Evolutionary conservation across 1,140 invertebrate species (phyloP).

Genomic region (Danaus melanippus): DNA sequence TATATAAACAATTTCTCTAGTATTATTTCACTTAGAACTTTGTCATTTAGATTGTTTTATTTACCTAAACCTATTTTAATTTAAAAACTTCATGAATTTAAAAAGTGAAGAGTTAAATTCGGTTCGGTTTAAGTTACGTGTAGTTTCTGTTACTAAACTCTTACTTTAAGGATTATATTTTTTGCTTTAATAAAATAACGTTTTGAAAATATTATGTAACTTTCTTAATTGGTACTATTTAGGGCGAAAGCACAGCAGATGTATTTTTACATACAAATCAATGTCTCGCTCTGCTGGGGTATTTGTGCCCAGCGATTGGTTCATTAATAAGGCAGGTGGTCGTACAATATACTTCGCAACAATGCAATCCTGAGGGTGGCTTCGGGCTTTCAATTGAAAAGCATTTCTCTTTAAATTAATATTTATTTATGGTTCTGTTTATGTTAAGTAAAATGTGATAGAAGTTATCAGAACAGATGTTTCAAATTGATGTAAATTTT

Average conservation of each 20-base stretch:
- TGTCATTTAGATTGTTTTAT: too few species aligned
- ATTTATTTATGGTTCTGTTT: slow-evolving; percentile 17
- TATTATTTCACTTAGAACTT: too few species aligned
- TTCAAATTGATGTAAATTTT: slow-evolving; percentile 1
- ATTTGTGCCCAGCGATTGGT: slow-evolving; percentile 23
- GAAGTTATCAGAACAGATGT: slow-evolving; percentile 5
- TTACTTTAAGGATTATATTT: too few species aligned
- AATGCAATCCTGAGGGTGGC: slow-evolving; percentile 24
- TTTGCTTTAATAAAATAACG: too few species aligned
- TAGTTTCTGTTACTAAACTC: too few species aligned
- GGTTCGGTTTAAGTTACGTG: too few species aligned
- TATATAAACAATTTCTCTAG: too few species aligned
- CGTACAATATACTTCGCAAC: slow-evolving; percentile 42
- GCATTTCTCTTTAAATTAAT: slow-evolving; percentile 24
- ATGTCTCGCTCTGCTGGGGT: slow-evolving; percentile 14
- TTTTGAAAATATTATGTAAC: too few species aligned
- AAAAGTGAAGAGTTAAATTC: too few species aligned
- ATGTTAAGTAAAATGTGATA: slow-evolving; percentile 1
- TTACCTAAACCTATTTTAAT: too few species aligned
- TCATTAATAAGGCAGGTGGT: slow-evolving; percentile 57
- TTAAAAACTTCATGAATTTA: too few species aligned
- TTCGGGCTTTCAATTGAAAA: slow-evolving; percentile 23
- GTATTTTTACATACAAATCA: slow-evolving; percentile 10
- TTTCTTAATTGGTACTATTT: neutral
- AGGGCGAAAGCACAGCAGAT: slow-evolving; percentile 11